Evolutionary conservation across 2,888 invertebrate species (phyloP).

Genomic region (Ctena decussata): DNA sequence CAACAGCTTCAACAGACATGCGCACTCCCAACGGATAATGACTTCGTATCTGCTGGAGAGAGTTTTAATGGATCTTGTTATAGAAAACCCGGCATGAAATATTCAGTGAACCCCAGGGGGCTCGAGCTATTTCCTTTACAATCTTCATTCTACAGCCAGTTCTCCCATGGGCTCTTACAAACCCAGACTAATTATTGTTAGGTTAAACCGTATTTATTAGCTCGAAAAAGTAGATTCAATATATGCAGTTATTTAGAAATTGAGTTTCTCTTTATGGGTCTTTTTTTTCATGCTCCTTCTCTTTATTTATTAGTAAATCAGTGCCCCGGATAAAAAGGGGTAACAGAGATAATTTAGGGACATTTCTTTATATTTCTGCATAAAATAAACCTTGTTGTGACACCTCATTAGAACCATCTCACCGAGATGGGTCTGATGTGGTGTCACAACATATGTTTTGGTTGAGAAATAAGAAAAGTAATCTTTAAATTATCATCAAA

Average conservation of each 20-base stretch:
- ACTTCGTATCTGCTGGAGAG: conserved; percentile 1
- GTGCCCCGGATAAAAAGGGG: neutral
- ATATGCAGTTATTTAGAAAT: neutral
- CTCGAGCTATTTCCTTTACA: conserved; percentile 60
- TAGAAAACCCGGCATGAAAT: conserved; percentile 57
- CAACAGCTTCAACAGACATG: neutral
- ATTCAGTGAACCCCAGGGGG: conserved; percentile 43
- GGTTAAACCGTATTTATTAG: conserved; percentile 19
- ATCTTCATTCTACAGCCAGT: conserved; percentile 44
- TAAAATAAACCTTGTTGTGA: too few species aligned
- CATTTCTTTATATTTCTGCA: too few species aligned
- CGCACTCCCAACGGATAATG: neutral
- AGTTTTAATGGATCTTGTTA: conserved; percentile 8
- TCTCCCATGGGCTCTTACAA: conserved; percentile 2
- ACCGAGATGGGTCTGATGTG: too few species aligned
- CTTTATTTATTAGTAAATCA: neutral
- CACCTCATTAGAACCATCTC: too few species aligned
- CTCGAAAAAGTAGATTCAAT: neutral
- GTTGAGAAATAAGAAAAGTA: too few species aligned
- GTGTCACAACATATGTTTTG: too few species aligned
- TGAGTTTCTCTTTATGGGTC: too few species aligned
- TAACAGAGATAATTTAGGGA: too few species aligned
- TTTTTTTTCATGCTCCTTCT: neutral
- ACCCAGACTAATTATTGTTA: conserved; percentile 45
- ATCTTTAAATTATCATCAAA: too few species aligned